Evolutionary conservation across 2,888 invertebrate genomes (phyloP).

Genomic region (Lasioglossum malachurum): DNA sequence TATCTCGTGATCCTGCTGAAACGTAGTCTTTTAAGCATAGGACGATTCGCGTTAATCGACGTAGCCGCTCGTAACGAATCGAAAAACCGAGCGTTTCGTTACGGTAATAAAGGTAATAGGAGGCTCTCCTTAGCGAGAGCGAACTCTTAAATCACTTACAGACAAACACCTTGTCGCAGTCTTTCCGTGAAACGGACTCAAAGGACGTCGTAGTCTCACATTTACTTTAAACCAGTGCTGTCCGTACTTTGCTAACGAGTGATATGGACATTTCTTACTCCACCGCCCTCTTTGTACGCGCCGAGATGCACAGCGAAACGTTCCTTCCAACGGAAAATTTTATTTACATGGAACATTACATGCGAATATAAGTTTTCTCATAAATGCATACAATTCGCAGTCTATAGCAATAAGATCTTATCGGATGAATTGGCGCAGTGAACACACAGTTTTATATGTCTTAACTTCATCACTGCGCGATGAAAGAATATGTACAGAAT

Average conservation of each 20-base stretch:
- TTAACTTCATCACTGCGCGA: no score
- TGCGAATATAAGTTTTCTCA: no score
- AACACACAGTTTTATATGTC: no score
- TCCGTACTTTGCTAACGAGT: neutral
- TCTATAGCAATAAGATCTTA: no score
- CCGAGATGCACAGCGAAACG: neutral
- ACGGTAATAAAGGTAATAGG: conserved; percentile 38
- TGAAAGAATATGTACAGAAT: no score
- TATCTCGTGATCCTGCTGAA: conserved; percentile 21
- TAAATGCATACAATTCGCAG: no score
- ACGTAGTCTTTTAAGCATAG: conserved; percentile 47
- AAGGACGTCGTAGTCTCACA: conserved; percentile 38
- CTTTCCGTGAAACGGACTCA: conserved; percentile 23
- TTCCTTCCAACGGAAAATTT: neutral
- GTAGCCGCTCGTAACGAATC: neutral
- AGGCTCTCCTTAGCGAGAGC: conserved; percentile 15
- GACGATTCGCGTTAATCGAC: conserved; percentile 40
- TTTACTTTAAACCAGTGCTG: conserved; percentile 21
- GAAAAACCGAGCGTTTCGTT: conserved; percentile 22
- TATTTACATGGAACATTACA: neutral
- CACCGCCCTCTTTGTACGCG: neutral
- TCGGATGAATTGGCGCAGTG: no score
- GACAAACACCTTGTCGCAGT: conserved; percentile 35
- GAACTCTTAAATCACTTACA: conserved; percentile 7
- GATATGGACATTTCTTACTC: neutral